These are phyloP conservation scores for Hormiphora californensis DNA, from an alignment of 37 sponge, comb jelly and placozoan species.

Conservation along the genomic window DNA sequence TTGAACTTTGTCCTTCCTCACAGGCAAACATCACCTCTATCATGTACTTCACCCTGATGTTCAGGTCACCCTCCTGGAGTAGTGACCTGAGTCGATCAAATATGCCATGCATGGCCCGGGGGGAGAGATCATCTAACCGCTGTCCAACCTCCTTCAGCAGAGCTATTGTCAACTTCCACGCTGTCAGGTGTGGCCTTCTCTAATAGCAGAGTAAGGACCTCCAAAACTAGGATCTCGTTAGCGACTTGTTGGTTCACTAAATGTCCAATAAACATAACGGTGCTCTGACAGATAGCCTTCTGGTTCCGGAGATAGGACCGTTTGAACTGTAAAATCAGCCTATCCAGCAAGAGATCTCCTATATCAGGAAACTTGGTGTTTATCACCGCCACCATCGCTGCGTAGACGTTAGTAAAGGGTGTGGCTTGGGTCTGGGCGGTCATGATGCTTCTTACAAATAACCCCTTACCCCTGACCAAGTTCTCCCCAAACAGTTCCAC, in stretches of 20 bases:
- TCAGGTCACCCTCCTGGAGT: slow-evolving; percentile 78
- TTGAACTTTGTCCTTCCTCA: slow-evolving; percentile 90
- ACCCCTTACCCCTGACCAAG: slow-evolving; percentile 88
- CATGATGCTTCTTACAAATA: slow-evolving; percentile 80
- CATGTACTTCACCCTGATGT: slow-evolving; percentile 87
- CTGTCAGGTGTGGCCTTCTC: slow-evolving; percentile 91
- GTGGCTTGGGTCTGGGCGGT: slow-evolving; percentile 87
- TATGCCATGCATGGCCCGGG: slow-evolving; percentile 74
- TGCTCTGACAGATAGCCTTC: slow-evolving; percentile 81
- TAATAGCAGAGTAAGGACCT: slow-evolving; percentile 81
- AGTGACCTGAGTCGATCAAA: slow-evolving; percentile 80
- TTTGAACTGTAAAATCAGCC: slow-evolving; percentile 80
- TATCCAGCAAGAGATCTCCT: slow-evolving; percentile 81
- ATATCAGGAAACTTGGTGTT: slow-evolving; percentile 96
- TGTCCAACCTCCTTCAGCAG: slow-evolving; percentile 70
- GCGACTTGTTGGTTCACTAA: slow-evolving; percentile 89
- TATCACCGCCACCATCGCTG: slow-evolving; percentile 86
- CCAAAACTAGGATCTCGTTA: slow-evolving; percentile 87
- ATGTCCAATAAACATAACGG: slow-evolving; percentile 87
- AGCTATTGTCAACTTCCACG: slow-evolving; percentile 76
- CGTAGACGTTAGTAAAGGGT: slow-evolving; percentile 94
- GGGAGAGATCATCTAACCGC: slow-evolving; percentile 70
- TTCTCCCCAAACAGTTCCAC: slow-evolving; percentile 88
- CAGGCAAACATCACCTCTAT: slow-evolving; percentile 89
- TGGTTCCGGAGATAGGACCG: slow-evolving; percentile 75